Base-by-base conservation (phyloP, 2,113 vertebrate genomes). In the Microtus montanus region DNA sequence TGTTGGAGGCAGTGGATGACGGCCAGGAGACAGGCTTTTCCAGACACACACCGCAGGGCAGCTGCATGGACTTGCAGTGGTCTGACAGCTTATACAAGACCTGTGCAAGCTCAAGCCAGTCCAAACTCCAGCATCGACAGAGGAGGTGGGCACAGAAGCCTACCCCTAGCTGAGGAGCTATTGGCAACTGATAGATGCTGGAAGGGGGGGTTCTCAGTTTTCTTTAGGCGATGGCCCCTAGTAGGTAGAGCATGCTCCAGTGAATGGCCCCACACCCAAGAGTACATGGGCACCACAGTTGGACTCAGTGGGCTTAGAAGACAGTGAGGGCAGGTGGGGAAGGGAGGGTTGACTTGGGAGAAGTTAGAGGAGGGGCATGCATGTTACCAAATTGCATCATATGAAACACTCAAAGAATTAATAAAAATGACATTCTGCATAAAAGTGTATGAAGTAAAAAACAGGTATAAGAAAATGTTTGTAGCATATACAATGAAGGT, bases 401-500 rank as follows among this genome's bases (percentile, higher is more conserved):
- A 7, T 14, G 7, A 84, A 17, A 28, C 28, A 26, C 10, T 7
- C 54, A 83, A 61, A 82, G 26, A 79, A 52, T 49, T 52, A 35
- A 61, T 38, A 38, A 22, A 82, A n/a, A 80, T 9, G 11, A 5
- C 78, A 15, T 52, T 90, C 88, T 89, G 26, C 15, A 49, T 92
- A 89, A 80, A 95, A 82, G 15, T 24, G 71, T 61, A 19, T 70
- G 41, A 91, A 96, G 79, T 91, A 24, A 86, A 95, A 4, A 11
- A 54, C 41, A 93, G 17, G 7, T 52, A 17, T 93, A 47, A 87
- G 89, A 89, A 92, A 92, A 80, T n/a, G 47, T 79, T 35, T 84
- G 19, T 63, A 90, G 49, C 24, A 89, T 26, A 64, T 7, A 54
- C 1, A 33, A 44, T 38, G 30, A 4, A 93, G 38, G 89, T 44